These are phyloP conservation scores for Drosophila ogumai DNA, from an alignment of 1,140 invertebrate genomes.

Conservation along the genomic window DNA sequence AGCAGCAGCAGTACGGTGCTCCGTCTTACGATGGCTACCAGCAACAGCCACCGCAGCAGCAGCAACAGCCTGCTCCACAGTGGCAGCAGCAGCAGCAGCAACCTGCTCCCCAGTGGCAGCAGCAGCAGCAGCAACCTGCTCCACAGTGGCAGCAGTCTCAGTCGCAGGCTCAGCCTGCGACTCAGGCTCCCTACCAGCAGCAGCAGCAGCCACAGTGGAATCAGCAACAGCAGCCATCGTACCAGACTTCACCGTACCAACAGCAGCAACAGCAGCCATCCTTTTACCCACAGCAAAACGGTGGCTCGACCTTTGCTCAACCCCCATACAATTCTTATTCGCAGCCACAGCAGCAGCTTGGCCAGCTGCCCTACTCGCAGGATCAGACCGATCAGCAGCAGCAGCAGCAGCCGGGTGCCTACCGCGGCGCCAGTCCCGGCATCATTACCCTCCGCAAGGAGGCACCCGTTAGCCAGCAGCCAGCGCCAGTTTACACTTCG, in stretches of 20 bases:
- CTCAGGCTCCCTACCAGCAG: constrained; percentile 44
- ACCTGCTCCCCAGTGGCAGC: constrained; percentile 24
- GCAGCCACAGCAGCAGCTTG: constrained; percentile 69
- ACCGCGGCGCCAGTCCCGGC: constrained; percentile 84
- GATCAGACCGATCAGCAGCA: constrained; percentile 80
- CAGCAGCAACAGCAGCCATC: constrained; percentile 59
- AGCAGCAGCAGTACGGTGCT: constrained; percentile 78
- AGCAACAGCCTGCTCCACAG: constrained; percentile 52
- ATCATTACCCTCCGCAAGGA: constrained; percentile 89
- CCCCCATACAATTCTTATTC: constrained; percentile 83
- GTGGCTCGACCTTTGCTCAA: constrained; percentile 76
- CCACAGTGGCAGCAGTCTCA: constrained; percentile 68
- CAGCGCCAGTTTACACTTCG: constrained; percentile 88
- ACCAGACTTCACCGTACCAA: constrained; percentile 64
- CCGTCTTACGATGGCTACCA: constrained; percentile 68
- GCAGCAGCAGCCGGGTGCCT: constrained; percentile 49
- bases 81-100: constrained; percentile 41
- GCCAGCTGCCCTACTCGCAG: constrained; percentile 65
- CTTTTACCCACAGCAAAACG: constrained; percentile 72
- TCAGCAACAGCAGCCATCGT: constrained; percentile 55
- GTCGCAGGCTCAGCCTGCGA: constrained; percentile 21
- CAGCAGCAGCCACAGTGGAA: constrained; percentile 57
- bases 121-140: constrained; percentile 26
- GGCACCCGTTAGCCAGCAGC: constrained; percentile 90
- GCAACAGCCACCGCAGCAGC: constrained; percentile 60